These are phyloP conservation scores for Notarius quadriscutis DNA, from an alignment of 2,113 vertebrate genomes.

Conservation along the genomic window DNA sequence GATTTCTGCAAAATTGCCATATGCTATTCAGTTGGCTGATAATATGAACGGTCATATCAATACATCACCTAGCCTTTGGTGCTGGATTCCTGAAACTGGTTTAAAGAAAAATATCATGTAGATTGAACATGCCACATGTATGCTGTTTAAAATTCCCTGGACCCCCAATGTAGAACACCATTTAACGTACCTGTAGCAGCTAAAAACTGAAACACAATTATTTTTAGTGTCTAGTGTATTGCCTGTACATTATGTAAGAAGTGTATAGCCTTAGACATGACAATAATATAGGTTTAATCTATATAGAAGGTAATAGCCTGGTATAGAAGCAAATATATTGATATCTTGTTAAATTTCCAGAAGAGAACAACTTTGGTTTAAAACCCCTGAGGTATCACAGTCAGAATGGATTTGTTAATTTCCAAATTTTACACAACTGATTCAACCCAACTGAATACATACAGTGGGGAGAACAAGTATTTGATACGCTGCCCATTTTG, in stretches of 20 bases:
- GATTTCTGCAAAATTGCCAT: too few species aligned
- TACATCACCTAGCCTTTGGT: too few species aligned
- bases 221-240: background rate
- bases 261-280: background rate
- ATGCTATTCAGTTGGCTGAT: too few species aligned
- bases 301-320: background rate
- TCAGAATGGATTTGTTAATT: too few species aligned
- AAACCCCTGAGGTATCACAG: too few species aligned
- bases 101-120: background rate
- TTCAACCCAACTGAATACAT: too few species aligned
- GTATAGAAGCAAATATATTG: background rate
- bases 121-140: background rate
- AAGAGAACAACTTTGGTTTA: background rate
- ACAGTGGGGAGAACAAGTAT: too few species aligned
- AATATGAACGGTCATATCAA: too few species aligned
- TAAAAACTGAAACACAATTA: background rate
- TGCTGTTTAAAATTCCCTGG: background rate
- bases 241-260: background rate
- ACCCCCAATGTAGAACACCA: background rate
- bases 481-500: too few species aligned
- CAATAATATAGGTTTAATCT: background rate
- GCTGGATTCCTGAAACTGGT: too few species aligned
- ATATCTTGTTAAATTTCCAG: background rate
- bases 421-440: too few species aligned
- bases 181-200: too few species aligned